phyloP scores from a whole-genome alignment of 30 jellyfish, hydroid and myxozoan genomes.

The Cassiopea andromeda region DNA sequence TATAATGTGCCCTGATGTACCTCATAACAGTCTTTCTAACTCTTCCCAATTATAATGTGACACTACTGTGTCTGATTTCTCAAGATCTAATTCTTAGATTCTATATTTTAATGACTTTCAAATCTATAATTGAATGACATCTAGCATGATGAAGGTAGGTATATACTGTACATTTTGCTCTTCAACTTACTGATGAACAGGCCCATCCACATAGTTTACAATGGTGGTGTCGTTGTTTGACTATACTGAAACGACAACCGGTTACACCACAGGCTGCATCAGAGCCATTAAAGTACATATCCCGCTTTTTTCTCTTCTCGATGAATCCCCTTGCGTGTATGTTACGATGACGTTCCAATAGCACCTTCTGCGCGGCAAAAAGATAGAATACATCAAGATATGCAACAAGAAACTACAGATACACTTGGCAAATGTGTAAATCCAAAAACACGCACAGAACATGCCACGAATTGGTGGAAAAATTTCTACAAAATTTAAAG shows the following conservation, averaged over 20 bases:
- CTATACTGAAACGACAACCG: slow-evolving; percentile 43
- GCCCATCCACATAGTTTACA: slow-evolving; percentile 74
- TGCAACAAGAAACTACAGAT: background rate
- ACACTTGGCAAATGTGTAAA: background rate
- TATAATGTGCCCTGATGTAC: too few species aligned
- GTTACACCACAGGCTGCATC: slow-evolving; percentile 50
- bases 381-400: background rate
- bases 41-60: too few species aligned
- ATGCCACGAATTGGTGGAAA: too few species aligned
- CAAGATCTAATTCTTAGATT: too few species aligned
- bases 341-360: slow-evolving; percentile 66
- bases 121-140: too few species aligned
- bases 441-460: too few species aligned
- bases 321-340: slow-evolving; percentile 71
- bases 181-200: slow-evolving; percentile 59
- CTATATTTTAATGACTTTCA: too few species aligned
- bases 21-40: too few species aligned
- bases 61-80: too few species aligned
- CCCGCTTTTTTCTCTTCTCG: slow-evolving; percentile 63
- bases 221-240: slow-evolving; percentile 60
- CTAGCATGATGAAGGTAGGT: too few species aligned
- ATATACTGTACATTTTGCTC: too few species aligned
- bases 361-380: slow-evolving; percentile 13
- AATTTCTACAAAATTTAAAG: too few species aligned
- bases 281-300: slow-evolving; percentile 62